Evolutionary conservation across 2,797 vertebrate species (phyloP).

Genomic region (Lates japonicus): DNA sequence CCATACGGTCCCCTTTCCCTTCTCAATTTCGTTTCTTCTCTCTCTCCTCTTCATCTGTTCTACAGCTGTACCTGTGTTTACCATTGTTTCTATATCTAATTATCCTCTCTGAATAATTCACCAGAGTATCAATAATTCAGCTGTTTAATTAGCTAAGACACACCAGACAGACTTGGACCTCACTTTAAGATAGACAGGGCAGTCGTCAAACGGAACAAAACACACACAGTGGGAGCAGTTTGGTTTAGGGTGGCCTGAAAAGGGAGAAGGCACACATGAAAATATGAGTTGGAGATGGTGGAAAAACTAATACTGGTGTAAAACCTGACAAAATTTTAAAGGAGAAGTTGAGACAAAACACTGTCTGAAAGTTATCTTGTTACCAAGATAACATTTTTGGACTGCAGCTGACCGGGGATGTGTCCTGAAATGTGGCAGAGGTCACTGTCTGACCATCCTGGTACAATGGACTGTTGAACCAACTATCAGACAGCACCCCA

Average conservation of each 20-base stretch:
- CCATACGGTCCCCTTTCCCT: conserved; percentile 43
- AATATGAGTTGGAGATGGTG: background rate
- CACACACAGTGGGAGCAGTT: background rate
- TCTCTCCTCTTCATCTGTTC: conserved; percentile 19
- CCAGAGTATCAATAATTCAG: conserved; percentile 85
- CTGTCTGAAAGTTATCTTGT: background rate
- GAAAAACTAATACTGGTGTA: background rate
- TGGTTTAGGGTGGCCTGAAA: background rate
- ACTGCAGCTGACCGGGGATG: background rate
- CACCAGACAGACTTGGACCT: conserved; percentile 60
- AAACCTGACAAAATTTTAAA: background rate
- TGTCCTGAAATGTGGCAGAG: background rate
- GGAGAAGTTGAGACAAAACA: background rate
- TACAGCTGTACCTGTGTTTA: conserved; percentile 76
- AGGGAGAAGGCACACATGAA: conserved; percentile 1
- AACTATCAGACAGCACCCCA: background rate
- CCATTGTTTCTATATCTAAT: conserved; percentile 83
- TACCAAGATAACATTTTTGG: background rate
- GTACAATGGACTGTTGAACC: background rate
- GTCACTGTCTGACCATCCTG: background rate
- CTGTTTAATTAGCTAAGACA: conserved; percentile 86
- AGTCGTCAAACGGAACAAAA: conserved; percentile 24
- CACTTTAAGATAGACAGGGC: conserved; percentile 38
- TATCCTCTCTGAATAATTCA: conserved; percentile 85
- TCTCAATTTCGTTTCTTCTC: conserved; percentile 17